These are phyloP conservation scores for Volucella inanis DNA, from an alignment of 2,888 invertebrate species.

Conservation along the genomic window DNA sequence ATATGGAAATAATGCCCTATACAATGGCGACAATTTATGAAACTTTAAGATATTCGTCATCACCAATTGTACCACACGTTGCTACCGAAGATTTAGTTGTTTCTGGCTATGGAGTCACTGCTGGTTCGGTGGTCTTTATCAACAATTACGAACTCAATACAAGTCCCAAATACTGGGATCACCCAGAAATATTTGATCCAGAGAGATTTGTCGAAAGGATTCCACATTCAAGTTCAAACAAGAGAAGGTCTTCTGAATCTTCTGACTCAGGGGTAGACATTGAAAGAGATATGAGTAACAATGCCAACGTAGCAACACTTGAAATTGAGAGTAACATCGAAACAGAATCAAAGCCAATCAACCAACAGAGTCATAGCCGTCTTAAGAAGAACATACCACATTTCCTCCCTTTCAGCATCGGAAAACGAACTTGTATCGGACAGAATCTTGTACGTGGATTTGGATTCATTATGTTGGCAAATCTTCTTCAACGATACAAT, in stretches of 20 bases:
- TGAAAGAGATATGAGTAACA: conserved; percentile 79
- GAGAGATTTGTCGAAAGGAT: conserved; percentile 87
- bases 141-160: conserved; percentile 93
- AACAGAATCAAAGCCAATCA: conserved; percentile 66
- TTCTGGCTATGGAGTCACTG: conserved; percentile 88
- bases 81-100: conserved; percentile 90
- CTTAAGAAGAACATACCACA: conserved; percentile 86
- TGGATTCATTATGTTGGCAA: conserved; percentile 89
- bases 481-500: conserved; percentile 88
- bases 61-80: conserved; percentile 95
- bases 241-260: conserved; percentile 82
- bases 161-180: conserved; percentile 88
- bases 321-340: conserved; percentile 15
- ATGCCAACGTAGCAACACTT: conserved; percentile 7
- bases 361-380: conserved; percentile 80
- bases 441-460: conserved; percentile 91
- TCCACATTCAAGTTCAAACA: conserved; percentile 27
- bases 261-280: conserved; percentile 86
- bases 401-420: conserved; percentile 93
- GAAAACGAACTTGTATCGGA: conserved; percentile 93
- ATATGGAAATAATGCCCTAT: conserved; percentile 88
- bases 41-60: conserved; percentile 90
- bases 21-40: conserved; percentile 92
- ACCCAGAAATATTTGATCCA: conserved; percentile 89
- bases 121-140: conserved; percentile 91